A percentile compares a stretch with the other conserved stretches of the same genome.
phyloP scores from a whole-genome alignment of 2,113 vertebrate species.

The Hippocampus comes region DNA sequence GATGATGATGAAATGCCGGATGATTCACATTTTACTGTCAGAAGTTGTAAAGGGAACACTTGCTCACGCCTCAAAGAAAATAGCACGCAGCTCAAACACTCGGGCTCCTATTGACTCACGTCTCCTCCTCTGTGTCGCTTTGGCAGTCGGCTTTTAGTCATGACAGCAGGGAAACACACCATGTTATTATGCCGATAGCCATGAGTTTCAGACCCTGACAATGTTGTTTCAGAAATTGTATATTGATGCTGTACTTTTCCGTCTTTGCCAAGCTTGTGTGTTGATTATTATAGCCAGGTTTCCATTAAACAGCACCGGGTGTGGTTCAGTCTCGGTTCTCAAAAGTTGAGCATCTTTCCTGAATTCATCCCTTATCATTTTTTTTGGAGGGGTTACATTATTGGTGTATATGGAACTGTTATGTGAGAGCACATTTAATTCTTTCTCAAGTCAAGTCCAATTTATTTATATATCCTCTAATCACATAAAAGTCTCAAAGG shows the following conservation, averaged over 20 bases:
- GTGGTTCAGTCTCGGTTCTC: too few relatives aligned
- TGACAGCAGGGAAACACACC: not conserved
- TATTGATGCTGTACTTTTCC: not conserved
- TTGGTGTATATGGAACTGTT: too few relatives aligned
- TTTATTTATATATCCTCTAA: too few relatives aligned
- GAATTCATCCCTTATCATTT: too few relatives aligned
- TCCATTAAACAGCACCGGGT: not conserved
- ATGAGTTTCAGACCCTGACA: not conserved
- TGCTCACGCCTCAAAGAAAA: constrained; percentile 40
- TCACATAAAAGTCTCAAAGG: too few relatives aligned
- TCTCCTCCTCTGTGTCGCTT: constrained; percentile 17
- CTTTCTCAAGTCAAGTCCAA: too few relatives aligned
- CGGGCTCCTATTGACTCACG: constrained; percentile 42
- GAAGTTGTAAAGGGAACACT: constrained; percentile 46
- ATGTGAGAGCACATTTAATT: too few relatives aligned
- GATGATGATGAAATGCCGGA: constrained; percentile 59
- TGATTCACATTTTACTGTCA: constrained; percentile 71
- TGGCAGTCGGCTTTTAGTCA: constrained; percentile 31
- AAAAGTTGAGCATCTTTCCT: too few relatives aligned
- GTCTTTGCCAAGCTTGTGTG: not conserved
- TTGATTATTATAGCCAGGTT: not conserved
- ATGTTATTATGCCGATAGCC: constrained; percentile 1
- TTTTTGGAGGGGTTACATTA: too few relatives aligned
- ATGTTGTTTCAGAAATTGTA: not conserved
- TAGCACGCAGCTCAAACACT: constrained; percentile 16